Percentiles rank a stretch among this genome's conserved stretches.
These are phyloP conservation scores for Zaprionus camerounensis DNA, from an alignment of 1,140 invertebrate species.

Conservation along the genomic window DNA sequence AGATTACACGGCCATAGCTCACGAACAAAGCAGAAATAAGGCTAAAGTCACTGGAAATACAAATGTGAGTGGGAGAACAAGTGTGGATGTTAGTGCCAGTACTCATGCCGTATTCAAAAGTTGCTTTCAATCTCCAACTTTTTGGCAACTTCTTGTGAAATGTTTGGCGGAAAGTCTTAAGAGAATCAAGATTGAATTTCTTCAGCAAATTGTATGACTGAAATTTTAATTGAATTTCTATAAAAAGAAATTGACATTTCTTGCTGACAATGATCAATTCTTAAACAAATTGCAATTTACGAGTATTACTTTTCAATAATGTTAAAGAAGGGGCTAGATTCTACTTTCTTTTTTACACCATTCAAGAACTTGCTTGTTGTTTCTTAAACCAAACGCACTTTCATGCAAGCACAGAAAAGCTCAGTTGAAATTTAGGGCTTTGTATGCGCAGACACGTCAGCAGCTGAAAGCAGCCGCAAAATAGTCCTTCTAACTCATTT, in stretches of 20 bases:
- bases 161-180: neutral
- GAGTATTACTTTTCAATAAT: neutral
- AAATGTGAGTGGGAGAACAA: slow-evolving; percentile 10
- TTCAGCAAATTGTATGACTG: neutral
- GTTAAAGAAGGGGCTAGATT: no score
- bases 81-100: neutral
- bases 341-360: no score
- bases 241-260: neutral
- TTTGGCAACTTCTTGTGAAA: slow-evolving; percentile 57
- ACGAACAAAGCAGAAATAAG: slow-evolving; percentile 31
- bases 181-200: neutral
- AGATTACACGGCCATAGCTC: slow-evolving; percentile 53
- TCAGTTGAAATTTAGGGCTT: neutral
- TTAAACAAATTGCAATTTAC: neutral
- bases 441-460: neutral
- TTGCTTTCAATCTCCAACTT: slow-evolving; percentile 65
- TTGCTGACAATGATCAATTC: neutral
- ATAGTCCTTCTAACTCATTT: slow-evolving; percentile 51
- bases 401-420: neutral
- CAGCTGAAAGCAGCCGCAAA: slow-evolving; percentile 4
- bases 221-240: neutral
- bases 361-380: no score
- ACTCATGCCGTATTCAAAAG: slow-evolving; percentile 17
- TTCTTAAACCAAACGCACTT: no score
- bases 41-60: slow-evolving; percentile 62